Conservation (phyloP, 2,113 vertebrate species). For the Mirounga angustirostris region DNA sequence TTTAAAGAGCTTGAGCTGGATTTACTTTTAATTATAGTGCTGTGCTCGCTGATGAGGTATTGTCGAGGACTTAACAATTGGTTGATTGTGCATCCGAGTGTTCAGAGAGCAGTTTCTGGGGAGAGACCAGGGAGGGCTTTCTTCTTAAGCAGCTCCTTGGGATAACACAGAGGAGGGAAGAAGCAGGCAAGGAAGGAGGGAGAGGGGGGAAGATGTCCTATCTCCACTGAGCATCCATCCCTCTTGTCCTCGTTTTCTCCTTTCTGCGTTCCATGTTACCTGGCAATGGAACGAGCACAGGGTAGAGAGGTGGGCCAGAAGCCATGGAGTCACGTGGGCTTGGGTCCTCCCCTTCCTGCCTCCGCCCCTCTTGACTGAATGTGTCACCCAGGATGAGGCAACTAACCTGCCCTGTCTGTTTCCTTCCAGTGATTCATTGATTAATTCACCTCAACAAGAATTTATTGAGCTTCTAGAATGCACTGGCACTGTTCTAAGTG, state of each 20-base stretch:
- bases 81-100: constrained; percentile 80
- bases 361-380: constrained; percentile 34
- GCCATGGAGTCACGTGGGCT: not conserved
- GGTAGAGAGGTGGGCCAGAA: constrained; percentile 53
- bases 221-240: constrained; percentile 68
- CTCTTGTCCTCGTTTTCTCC: constrained; percentile 74
- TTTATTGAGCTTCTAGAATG: not conserved
- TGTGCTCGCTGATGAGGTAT: constrained; percentile 83
- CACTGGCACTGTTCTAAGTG: not conserved
- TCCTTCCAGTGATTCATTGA: constrained; percentile 16
- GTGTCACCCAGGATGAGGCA: not conserved
- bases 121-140: constrained; percentile 64
- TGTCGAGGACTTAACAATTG: constrained; percentile 83
- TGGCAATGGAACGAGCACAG: constrained; percentile 22
- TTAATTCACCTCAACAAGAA: not conserved
- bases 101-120: constrained; percentile 73
- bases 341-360: not conserved
- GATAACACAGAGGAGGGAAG: constrained; percentile 58
- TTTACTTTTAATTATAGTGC: constrained; percentile 86
- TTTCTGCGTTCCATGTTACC: constrained; percentile 64
- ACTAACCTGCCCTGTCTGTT: not conserved
- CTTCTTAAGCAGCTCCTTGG: constrained; percentile 70
- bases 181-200: not conserved
- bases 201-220: not conserved
- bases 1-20: constrained; percentile 85